These are phyloP conservation scores for Xenopus laevis DNA, from an alignment of 2,113 vertebrate species.

Conservation along the genomic window DNA sequence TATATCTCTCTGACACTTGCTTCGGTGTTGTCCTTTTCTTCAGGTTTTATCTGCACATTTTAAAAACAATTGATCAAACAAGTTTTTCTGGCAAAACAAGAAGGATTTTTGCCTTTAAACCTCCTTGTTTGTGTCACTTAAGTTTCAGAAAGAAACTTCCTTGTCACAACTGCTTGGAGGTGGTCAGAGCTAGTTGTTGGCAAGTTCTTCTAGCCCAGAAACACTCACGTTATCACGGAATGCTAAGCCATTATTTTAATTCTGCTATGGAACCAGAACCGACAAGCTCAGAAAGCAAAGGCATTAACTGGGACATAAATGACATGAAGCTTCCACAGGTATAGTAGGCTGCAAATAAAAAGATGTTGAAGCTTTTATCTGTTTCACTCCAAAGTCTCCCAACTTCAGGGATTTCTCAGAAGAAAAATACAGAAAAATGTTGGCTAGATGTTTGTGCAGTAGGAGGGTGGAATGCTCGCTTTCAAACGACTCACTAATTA, in stretches of 20 bases:
- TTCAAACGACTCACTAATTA: no score
- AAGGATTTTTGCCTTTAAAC: conserved; percentile 60
- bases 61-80: conserved; percentile 60
- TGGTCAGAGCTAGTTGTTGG: conserved; percentile 44
- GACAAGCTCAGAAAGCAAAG: conserved; percentile 45
- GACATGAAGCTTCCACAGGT: conserved; percentile 76
- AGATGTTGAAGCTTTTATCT: not conserved
- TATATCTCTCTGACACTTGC: not conserved
- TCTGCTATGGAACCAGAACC: conserved; percentile 50
- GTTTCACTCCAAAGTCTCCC: no score
- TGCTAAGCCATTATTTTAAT: conserved; percentile 44
- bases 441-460: no score
- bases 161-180: conserved; percentile 51
- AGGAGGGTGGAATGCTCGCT: no score
- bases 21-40: conserved; percentile 50
- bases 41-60: conserved; percentile 46
- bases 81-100: conserved; percentile 60
- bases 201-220: conserved; percentile 38
- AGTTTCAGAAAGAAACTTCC: conserved; percentile 58
- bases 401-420: no score
- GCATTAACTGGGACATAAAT: conserved; percentile 72
- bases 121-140: conserved; percentile 45
- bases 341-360: conserved; percentile 54
- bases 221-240: conserved; percentile 12
- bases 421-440: no score